These are phyloP conservation scores for Lasioglossum albipes DNA, from an alignment of 1,140 invertebrate genomes.

Conservation along the genomic window DNA sequence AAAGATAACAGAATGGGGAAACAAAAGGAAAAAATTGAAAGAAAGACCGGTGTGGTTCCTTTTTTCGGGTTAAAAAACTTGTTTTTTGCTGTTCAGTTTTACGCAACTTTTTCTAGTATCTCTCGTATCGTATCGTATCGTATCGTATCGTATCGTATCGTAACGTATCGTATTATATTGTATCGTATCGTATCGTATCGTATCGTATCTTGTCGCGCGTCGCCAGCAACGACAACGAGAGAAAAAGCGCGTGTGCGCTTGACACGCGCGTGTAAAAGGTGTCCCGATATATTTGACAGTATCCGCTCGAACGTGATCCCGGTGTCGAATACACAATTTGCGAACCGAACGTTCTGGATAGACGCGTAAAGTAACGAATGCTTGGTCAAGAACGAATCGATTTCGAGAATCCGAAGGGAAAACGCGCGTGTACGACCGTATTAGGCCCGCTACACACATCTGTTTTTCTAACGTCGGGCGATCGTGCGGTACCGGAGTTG, in stretches of 20 bases:
- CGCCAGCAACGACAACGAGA: neutral
- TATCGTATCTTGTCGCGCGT: neutral
- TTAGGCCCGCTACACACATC: too few relatives aligned
- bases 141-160: too few relatives aligned
- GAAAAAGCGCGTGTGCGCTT: neutral
- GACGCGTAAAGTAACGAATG: too few relatives aligned
- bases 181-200: too few relatives aligned
- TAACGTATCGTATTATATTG: too few relatives aligned
- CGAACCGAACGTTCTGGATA: too few relatives aligned
- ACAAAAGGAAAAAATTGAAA: neutral
- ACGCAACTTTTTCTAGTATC: neutral
- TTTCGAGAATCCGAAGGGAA: neutral
- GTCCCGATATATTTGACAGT: neutral
- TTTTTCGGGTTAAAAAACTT: neutral
- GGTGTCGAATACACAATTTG: neutral
- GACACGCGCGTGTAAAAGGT: too few relatives aligned
- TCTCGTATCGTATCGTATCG: neutral
- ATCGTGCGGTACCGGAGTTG: too few relatives aligned
- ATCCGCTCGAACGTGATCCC: neutral
- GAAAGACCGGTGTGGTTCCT: conserved; percentile 1
- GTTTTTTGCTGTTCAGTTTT: conserved; percentile 11
- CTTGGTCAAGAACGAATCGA: neutral
- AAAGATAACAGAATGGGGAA: neutral
- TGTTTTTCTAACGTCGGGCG: too few relatives aligned
- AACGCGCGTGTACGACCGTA: neutral